Evolutionary conservation across 2,888 invertebrate species (phyloP).

Genomic region (Drosophila anomalipes): DNA sequence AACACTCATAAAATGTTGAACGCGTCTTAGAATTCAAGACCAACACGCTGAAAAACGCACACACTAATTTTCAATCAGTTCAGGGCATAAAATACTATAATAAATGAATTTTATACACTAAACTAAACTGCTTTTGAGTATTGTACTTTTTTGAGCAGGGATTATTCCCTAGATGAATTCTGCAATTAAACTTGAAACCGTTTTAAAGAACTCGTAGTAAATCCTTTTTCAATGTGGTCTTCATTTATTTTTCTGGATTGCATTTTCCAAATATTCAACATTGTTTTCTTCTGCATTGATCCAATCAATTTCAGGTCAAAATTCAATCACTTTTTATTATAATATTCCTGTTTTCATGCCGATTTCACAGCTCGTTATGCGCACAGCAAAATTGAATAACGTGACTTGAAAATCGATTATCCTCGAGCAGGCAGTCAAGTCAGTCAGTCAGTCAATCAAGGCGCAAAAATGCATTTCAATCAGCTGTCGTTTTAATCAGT

Average conservation of each 20-base stretch:
- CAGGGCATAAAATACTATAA: background rate
- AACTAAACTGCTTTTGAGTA: background rate
- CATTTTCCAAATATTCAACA: background rate
- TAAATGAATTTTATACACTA: background rate
- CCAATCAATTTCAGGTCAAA: background rate
- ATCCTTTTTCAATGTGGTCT: background rate
- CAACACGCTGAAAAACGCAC: background rate
- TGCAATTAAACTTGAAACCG: background rate
- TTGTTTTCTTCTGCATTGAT: background rate
- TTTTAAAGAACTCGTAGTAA: background rate
- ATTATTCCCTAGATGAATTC: background rate
- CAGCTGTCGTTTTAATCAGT: conserved; percentile 67
- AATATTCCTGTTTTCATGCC: background rate
- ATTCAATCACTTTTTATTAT: background rate
- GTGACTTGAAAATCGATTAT: conserved; percentile 43
- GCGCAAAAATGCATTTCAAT: conserved; percentile 69
- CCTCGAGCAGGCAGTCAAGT: background rate
- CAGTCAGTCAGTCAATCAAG: conserved; percentile 42
- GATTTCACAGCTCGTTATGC: conserved; percentile 9
- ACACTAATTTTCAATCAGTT: background rate
- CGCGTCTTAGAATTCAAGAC: background rate
- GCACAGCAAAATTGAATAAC: conserved; percentile 38
- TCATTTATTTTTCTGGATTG: background rate
- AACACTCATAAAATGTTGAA: no score
- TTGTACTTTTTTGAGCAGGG: background rate